Conservation (phyloP, 2,113 vertebrate species). For the Talpa occidentalis region DNA sequence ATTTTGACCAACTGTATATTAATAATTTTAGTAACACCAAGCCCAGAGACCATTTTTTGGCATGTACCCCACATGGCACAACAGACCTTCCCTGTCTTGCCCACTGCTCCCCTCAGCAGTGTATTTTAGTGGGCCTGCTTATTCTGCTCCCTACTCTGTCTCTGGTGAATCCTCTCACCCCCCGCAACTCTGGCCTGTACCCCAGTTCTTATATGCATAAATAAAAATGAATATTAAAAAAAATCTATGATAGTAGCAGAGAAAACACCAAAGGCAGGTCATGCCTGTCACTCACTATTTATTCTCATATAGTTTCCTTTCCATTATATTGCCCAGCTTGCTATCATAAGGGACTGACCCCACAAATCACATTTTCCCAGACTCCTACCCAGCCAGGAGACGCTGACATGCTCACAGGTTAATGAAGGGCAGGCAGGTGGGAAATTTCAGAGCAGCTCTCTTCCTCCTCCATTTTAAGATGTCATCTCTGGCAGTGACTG, state of each 20-base stretch:
- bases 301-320: background rate
- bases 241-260: background rate
- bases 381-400: background rate
- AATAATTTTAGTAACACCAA: background rate
- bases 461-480: background rate
- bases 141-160: too few relatives aligned
- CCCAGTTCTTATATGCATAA: too few relatives aligned
- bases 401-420: background rate
- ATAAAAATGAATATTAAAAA: background rate
- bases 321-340: background rate
- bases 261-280: background rate
- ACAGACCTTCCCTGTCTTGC: background rate
- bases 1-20: background rate
- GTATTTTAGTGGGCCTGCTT: too few relatives aligned
- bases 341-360: background rate
- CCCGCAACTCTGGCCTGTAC: too few relatives aligned
- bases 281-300: background rate
- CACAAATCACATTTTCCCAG: background rate
- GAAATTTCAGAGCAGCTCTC: background rate
- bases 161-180: too few relatives aligned
- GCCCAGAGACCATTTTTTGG: background rate
- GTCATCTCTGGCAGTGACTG: background rate
- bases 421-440: background rate
- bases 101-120: too few relatives aligned
- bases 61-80: background rate